Evolutionary conservation across 2,888 invertebrate species (phyloP).

Genomic region (Euphydryas editha): DNA sequence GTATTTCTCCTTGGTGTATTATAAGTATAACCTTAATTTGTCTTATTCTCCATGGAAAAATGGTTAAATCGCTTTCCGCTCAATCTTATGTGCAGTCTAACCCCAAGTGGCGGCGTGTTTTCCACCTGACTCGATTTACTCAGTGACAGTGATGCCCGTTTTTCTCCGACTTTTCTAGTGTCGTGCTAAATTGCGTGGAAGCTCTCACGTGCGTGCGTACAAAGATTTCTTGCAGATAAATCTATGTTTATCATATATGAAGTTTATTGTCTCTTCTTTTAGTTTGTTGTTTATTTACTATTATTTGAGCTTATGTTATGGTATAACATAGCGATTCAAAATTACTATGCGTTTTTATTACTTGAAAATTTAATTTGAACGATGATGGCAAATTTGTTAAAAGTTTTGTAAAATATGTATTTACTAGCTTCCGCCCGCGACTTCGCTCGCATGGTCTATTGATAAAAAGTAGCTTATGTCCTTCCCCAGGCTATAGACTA

Average conservation of each 20-base stretch:
- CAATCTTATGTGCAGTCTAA: conserved; percentile 31
- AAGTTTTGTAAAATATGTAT: no score
- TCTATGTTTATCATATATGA: not conserved
- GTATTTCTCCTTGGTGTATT: no score
- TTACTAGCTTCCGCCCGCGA: no score
- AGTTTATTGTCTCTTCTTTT: not conserved
- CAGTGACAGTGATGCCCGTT: conserved; percentile 57
- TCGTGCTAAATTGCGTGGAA: conserved; percentile 67
- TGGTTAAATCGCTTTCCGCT: conserved; percentile 35
- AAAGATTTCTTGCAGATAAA: conserved; percentile 21
- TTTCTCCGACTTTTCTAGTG: conserved; percentile 55
- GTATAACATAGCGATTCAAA: no score
- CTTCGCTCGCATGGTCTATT: no score
- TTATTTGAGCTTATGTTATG: no score
- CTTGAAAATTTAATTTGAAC: no score
- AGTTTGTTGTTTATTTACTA: not conserved
- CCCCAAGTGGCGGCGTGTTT: conserved; percentile 51
- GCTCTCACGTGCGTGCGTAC: conserved; percentile 35
- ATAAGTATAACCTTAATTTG: no score
- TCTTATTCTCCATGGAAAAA: no score
- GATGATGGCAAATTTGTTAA: no score
- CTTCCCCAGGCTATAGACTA: no score
- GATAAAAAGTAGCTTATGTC: no score
- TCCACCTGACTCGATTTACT: conserved; percentile 61
- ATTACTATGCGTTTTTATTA: conserved; percentile 12